Evolutionary conservation across 2,113 vertebrate species (phyloP).

Genomic region (Bostrychus sinensis): DNA sequence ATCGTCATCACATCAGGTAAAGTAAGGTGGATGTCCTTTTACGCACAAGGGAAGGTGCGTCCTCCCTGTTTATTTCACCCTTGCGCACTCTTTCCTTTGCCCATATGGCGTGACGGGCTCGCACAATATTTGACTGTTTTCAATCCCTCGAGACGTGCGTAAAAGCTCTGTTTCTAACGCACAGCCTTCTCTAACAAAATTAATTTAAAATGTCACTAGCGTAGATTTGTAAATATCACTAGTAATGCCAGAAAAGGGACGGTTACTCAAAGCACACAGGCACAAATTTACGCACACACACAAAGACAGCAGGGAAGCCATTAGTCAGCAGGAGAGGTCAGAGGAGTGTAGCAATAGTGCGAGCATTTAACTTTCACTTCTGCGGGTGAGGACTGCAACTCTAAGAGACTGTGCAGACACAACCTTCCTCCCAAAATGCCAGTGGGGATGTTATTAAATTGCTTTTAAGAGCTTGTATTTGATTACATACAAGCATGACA

Average conservation of each 20-base stretch:
- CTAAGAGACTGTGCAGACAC: not conserved
- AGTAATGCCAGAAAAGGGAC: conserved; percentile 11
- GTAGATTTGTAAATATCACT: conserved; percentile 21
- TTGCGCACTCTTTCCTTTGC: not conserved
- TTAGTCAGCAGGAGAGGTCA: conserved; percentile 42
- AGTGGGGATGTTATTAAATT: conserved; percentile 9
- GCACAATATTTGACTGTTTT: conserved; percentile 16
- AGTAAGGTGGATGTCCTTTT: conserved; percentile 5
- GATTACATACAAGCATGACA: not conserved
- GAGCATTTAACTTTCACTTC: conserved; percentile 40
- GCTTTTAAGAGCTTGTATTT: not conserved
- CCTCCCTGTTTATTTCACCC: not conserved
- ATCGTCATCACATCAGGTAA: conserved; percentile 67
- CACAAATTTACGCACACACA: conserved; percentile 1
- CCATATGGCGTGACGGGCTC: conserved; percentile 32
- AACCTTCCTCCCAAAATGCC: not conserved
- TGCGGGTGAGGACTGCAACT: conserved; percentile 4
- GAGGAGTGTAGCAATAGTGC: conserved; percentile 21
- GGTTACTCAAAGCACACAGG: conserved; percentile 1
- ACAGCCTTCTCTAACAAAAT: not conserved
- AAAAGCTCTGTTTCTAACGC: conserved; percentile 35
- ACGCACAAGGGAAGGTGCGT: not conserved
- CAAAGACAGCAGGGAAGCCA: conserved; percentile 12
- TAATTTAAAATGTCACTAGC: conserved; percentile 35
- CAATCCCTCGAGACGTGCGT: conserved; percentile 32